A percentile compares a stretch with the other conserved stretches of the same genome.
Conservation (phyloP, 2,888 invertebrate genomes). For the Acleris laterana region DNA sequence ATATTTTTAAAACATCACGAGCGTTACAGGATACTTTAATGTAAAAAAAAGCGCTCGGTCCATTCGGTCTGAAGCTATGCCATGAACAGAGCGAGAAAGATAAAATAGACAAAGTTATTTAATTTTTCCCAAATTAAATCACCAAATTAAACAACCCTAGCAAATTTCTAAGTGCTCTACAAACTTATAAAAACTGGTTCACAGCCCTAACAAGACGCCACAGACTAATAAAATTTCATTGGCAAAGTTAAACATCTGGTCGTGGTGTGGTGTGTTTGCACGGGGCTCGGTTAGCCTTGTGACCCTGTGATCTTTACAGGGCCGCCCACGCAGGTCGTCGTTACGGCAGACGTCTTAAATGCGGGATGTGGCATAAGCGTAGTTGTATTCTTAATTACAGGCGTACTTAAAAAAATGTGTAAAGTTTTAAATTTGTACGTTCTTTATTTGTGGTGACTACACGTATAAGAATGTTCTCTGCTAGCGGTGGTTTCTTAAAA, state of each 20-base stretch:
- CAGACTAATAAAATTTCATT: conserved; percentile 31
- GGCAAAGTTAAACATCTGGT: conserved; percentile 28
- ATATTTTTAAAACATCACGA: too few species aligned
- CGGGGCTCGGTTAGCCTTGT: conserved; percentile 14
- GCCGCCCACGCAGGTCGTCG: conserved; percentile 44
- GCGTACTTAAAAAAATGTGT: background rate
- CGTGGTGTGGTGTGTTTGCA: conserved; percentile 14
- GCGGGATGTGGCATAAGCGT: conserved; percentile 16
- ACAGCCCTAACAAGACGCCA: background rate
- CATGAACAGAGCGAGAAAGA: too few species aligned
- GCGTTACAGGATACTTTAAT: too few species aligned
- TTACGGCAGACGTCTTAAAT: background rate
- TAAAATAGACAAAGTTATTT: too few species aligned
- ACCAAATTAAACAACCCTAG: too few species aligned
- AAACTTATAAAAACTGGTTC: conserved; percentile 1
- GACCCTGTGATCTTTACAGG: conserved; percentile 43
- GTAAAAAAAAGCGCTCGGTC: too few species aligned
- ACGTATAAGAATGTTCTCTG: too few species aligned
- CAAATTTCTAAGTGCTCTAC: background rate
- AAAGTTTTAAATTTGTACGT: background rate
- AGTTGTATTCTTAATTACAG: background rate
- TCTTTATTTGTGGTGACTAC: background rate
- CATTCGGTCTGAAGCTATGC: too few species aligned
- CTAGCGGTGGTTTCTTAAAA: too few species aligned
- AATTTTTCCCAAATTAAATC: too few species aligned